Conservation (phyloP, 1,140 invertebrate genomes). For the Psix sp. region DNA sequence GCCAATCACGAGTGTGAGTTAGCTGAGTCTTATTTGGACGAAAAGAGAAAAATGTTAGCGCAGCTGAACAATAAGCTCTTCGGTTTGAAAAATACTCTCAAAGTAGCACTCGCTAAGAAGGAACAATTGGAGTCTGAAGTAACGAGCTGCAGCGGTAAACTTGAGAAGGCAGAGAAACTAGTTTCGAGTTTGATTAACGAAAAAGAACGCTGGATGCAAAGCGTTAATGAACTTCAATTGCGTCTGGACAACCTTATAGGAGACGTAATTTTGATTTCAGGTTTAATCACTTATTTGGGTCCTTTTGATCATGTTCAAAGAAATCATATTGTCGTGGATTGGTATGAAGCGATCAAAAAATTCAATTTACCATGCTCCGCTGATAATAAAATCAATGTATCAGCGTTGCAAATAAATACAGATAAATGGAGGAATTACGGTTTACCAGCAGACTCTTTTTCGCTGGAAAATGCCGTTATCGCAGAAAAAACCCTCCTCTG, state of each 20-base stretch:
- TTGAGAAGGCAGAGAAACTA: slow-evolving; percentile 83
- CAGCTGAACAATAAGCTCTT: slow-evolving; percentile 81
- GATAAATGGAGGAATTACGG: slow-evolving; percentile 81
- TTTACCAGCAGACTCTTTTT: slow-evolving; percentile 82
- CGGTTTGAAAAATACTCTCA: slow-evolving; percentile 77
- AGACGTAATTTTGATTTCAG: slow-evolving; percentile 82
- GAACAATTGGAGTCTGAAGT: slow-evolving; percentile 78
- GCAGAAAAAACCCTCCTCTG: slow-evolving; percentile 77
- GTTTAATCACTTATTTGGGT: slow-evolving; percentile 82
- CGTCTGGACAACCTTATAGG: slow-evolving; percentile 80
- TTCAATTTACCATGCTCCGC: slow-evolving; percentile 79
- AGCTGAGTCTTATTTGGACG: slow-evolving; percentile 80
- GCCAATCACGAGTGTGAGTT: slow-evolving; percentile 80
- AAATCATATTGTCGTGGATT: slow-evolving; percentile 73
- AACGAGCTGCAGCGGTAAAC: slow-evolving; percentile 80
- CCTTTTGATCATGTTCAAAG: slow-evolving; percentile 79
- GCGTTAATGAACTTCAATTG: slow-evolving; percentile 78
- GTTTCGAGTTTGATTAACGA: slow-evolving; percentile 83
- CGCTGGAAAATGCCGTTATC: slow-evolving; percentile 84
- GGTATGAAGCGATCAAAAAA: slow-evolving; percentile 76
- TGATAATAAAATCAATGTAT: slow-evolving; percentile 77
- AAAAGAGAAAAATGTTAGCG: slow-evolving; percentile 79
- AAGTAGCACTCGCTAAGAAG: slow-evolving; percentile 74
- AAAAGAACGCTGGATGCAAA: slow-evolving; percentile 81
- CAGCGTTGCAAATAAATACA: slow-evolving; percentile 80